Percentiles rank a stretch among this genome's conserved stretches.
Evolutionary conservation across 2,113 vertebrate genomes (phyloP).

Genomic region (Elachura formosa): DNA sequence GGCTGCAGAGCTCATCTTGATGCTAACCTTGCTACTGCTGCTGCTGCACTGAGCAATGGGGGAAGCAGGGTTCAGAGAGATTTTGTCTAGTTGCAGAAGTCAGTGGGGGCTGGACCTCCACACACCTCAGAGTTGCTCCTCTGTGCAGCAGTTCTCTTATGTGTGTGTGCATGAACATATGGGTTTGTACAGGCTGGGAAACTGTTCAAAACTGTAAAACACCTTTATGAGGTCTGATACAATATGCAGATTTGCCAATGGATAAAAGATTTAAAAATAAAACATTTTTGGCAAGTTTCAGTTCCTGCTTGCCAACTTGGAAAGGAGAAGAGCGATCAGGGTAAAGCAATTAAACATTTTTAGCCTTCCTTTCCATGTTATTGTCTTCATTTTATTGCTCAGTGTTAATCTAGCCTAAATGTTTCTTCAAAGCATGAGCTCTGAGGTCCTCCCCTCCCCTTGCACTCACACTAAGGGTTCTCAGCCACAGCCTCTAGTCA

Average conservation of each 20-base stretch:
- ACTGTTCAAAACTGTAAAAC: neutral
- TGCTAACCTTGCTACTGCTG: neutral
- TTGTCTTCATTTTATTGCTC: conserved; percentile 33
- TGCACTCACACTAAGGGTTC: neutral
- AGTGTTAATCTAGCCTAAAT: conserved; percentile 23
- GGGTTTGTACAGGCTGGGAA: neutral
- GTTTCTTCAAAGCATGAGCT: conserved; percentile 8
- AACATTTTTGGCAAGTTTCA: neutral
- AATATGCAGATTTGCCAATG: neutral
- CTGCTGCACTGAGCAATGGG: neutral
- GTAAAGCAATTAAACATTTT: conserved; percentile 47
- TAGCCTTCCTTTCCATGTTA: neutral
- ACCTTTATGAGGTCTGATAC: neutral
- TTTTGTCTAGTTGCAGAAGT: neutral
- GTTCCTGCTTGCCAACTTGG: conserved; percentile 24
- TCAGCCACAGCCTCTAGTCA: neutral
- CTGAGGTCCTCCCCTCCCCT: neutral
- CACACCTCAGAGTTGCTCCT: neutral
- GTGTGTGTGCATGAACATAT: neutral
- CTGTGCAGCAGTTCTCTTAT: neutral
- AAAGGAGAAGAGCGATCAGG: conserved; percentile 9
- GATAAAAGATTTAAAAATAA: conserved; percentile 50
- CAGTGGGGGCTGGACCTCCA: neutral
- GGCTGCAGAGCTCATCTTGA: neutral
- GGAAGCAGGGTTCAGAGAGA: neutral